Base-by-base conservation (phyloP, 2,113 vertebrate species). In the Oryctolagus cuniculus region DNA sequence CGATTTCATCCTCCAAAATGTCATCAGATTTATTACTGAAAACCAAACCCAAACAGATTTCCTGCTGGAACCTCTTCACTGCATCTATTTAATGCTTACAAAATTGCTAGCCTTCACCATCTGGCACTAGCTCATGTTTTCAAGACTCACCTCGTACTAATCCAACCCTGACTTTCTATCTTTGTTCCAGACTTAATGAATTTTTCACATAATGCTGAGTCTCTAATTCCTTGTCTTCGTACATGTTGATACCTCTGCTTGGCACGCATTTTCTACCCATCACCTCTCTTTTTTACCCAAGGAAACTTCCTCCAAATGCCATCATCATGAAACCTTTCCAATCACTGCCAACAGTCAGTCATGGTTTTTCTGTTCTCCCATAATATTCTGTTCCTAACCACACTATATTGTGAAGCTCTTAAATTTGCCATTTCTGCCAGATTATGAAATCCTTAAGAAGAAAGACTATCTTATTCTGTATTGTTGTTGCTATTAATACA, bases 401-500 rank as follows among this genome's bases (percentile, higher is more conserved):
- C 15, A 55, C 2, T 21, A 15, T 21, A 87, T 31, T 73, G 16
- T 82, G 7, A 81, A 64, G 53, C 22, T 89, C 89, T 66, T 58
- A 31, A n/a, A 70, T 70, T 3, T 91, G 73, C 31, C 51, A 93
- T n/a, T 80, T 89, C 51, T 19, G 55, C 38, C 31, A 64, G 11
- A 66, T 64, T 44, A 22, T 87, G 34, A 95, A 69, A 91, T 66
- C 19, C 78, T 80, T 69, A 91, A 91, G 72, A 95, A 87, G 55
- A 92, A 82, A 67, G 78, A 78, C 5, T 66, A 36, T 36, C 25
- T 49, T 75, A 17, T 72, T 87, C n/a, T 67, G 44, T 58, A 16
- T 80, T 74, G 34, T 17, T 9, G 75, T 67, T 61, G 2, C 51
- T 79, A 24, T 21, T 88, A 80, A 86, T 53, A 90, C 29, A 3